These are phyloP conservation scores for Amphipyra berbera DNA, from an alignment of 2,888 invertebrate genomes.

Conservation along the genomic window DNA sequence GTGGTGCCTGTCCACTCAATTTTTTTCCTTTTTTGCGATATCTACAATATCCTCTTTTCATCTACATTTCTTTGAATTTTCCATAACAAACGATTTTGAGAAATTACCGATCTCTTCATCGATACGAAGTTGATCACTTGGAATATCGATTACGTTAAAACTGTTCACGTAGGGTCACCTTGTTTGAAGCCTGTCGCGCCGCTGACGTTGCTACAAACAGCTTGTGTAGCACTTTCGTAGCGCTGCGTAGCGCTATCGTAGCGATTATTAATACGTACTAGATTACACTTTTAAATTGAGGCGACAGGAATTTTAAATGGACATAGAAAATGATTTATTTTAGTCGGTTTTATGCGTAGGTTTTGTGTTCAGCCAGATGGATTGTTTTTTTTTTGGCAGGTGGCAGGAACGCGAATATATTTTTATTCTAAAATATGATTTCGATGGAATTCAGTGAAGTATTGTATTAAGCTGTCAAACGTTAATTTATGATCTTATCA, in stretches of 20 bases:
- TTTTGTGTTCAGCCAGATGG: too few species aligned
- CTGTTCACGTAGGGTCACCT: slow-evolving; percentile 29
- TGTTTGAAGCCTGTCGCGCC: slow-evolving; percentile 32
- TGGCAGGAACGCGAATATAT: too few species aligned
- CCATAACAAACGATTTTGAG: slow-evolving; percentile 15
- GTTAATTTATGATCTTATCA: slow-evolving; percentile 30
- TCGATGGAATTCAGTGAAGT: too few species aligned
- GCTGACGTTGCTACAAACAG: slow-evolving; percentile 41
- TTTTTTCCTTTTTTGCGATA: not conserved
- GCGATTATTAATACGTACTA: slow-evolving; percentile 31
- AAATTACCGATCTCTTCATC: slow-evolving; percentile 11
- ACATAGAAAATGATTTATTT: not conserved
- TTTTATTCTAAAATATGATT: too few species aligned
- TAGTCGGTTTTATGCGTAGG: too few species aligned
- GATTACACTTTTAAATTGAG: slow-evolving; percentile 13
- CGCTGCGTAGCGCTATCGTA: slow-evolving; percentile 42
- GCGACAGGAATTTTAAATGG: slow-evolving; percentile 6
- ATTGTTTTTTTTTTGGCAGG: too few species aligned
- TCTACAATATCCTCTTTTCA: not conserved
- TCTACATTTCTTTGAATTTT: slow-evolving; percentile 1
- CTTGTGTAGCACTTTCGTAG: slow-evolving; percentile 47
- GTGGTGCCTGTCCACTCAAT: too few species aligned
- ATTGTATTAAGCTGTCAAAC: not conserved
- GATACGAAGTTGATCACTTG: slow-evolving; percentile 35
- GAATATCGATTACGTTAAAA: slow-evolving; percentile 41